phyloP scores from a whole-genome alignment of 1,140 invertebrate genomes.

The Eriosoma lanigerum region DNA sequence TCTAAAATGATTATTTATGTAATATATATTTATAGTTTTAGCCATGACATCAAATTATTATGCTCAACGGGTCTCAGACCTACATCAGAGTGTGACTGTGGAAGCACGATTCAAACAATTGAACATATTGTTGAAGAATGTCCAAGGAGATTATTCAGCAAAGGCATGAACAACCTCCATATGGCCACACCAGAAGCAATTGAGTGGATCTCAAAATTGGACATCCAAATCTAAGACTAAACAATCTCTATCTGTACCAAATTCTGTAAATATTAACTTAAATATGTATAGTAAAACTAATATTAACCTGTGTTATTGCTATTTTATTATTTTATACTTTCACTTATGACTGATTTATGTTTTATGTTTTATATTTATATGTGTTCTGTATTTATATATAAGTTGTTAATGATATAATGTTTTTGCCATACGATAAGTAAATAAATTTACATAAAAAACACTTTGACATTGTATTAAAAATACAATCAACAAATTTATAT shows the following conservation, averaged over 20 bases:
- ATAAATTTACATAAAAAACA: too few relatives aligned
- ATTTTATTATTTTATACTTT: constrained; percentile 2
- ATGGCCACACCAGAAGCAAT: constrained; percentile 10
- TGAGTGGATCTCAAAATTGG: constrained; percentile 1
- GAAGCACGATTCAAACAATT: constrained; percentile 7
- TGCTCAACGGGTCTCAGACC: constrained; percentile 3
- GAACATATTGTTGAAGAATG: constrained; percentile 11
- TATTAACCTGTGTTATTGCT: neutral
- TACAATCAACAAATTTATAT: too few relatives aligned
- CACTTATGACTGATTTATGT: neutral
- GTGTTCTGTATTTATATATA: constrained; percentile 12
- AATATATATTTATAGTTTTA: too few relatives aligned
- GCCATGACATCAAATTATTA: too few relatives aligned
- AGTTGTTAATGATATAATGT: neutral
- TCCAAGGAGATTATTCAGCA: neutral
- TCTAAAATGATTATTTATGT: too few relatives aligned
- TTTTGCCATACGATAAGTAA: neutral
- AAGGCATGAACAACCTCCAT: neutral
- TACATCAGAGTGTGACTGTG: neutral
- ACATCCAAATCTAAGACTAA: neutral
- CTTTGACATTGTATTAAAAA: too few relatives aligned
- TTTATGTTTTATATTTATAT: neutral
- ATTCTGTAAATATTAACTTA: constrained; percentile 13
- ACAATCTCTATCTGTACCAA: neutral
- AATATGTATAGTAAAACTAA: too few relatives aligned